Conservation (phyloP, 2,888 invertebrate species). For the Nezara viridula region DNA sequence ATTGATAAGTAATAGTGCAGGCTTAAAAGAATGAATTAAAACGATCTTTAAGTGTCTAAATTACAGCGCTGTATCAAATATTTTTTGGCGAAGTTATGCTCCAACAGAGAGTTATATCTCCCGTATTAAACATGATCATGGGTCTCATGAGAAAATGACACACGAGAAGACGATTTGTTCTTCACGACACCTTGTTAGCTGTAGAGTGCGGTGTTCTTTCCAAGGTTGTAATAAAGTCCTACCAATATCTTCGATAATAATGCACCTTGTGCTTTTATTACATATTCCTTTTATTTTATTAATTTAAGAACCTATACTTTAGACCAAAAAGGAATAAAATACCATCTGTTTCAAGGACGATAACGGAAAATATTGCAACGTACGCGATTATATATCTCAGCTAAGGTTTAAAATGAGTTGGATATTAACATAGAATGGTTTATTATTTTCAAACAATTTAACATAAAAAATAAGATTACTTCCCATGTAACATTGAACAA, state of each 20-base stretch:
- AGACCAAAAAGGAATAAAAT: neutral
- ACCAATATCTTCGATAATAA: neutral
- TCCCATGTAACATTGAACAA: too few relatives aligned
- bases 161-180: neutral
- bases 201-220: neutral
- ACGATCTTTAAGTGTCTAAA: too few relatives aligned
- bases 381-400: too few relatives aligned
- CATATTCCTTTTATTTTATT: neutral
- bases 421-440: too few relatives aligned
- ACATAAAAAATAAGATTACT: too few relatives aligned
- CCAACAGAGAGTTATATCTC: too few relatives aligned
- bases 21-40: too few relatives aligned
- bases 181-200: slow-evolving; percentile 40
- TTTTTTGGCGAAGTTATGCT: neutral
- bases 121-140: neutral
- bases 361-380: neutral
- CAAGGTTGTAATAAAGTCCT: neutral
- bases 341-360: neutral
- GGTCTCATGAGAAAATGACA: neutral
- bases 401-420: too few relatives aligned
- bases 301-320: neutral
- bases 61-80: neutral
- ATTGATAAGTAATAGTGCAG: too few relatives aligned
- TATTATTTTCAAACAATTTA: too few relatives aligned
- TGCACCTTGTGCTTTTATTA: neutral